Evolutionary conservation across 2,797 vertebrate genomes (phyloP).

Genomic region (Rhabdophis nuchalis): DNA sequence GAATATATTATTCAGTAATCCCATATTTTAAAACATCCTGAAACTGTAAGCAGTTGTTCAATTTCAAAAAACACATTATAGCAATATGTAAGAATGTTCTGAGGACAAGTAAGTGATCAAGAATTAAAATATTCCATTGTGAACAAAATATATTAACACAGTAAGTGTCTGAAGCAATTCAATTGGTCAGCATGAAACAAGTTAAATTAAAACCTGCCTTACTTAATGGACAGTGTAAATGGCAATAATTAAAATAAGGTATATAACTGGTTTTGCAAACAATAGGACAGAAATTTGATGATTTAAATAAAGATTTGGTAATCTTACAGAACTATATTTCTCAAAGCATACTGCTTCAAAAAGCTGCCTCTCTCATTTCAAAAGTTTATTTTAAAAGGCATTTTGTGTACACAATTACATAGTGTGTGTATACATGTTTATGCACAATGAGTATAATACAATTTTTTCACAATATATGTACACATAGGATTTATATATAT

Average conservation of each 20-base stretch:
- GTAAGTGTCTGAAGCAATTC: conserved; percentile 34
- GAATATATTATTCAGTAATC: not conserved
- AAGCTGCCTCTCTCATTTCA: conserved; percentile 63
- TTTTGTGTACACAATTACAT: conserved; percentile 65
- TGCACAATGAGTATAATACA: conserved; percentile 57
- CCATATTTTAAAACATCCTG: not conserved
- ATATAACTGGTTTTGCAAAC: conserved; percentile 43
- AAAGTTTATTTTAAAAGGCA: conserved; percentile 64
- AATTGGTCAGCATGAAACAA: not conserved
- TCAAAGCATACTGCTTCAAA: conserved; percentile 66
- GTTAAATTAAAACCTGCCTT: not conserved
- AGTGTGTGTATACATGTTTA: conserved; percentile 61
- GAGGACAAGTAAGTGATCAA: conserved; percentile 59
- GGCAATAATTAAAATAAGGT: conserved; percentile 22
- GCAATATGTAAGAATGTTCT: conserved; percentile 42
- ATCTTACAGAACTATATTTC: conserved; percentile 67
- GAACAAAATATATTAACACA: conserved; percentile 35
- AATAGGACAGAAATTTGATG: conserved; percentile 50
- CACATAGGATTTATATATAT: conserved; percentile 58
- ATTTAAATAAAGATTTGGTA: conserved; percentile 44
- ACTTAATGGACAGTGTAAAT: conserved; percentile 51
- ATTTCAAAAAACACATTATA: conserved; percentile 55
- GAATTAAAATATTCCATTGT: conserved; percentile 60
- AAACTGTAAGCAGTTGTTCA: conserved; percentile 29
- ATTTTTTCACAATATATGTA: conserved; percentile 66